phyloP scores from a whole-genome alignment of 1,140 invertebrate species.

The Galleria mellonella region DNA sequence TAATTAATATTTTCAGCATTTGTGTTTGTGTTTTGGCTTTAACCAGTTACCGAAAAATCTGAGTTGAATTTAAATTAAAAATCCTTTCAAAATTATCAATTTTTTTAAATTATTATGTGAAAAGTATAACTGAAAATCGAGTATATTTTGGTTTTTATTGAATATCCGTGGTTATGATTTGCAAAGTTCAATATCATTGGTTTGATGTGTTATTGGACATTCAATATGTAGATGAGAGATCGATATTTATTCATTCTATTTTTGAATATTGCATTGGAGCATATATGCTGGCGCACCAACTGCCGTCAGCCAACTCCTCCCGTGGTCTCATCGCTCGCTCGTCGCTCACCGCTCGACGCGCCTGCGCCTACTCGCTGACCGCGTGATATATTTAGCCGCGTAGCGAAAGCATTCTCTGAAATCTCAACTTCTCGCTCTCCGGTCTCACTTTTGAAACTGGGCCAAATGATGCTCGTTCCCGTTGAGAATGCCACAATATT shows the following conservation, averaged over 20 bases:
- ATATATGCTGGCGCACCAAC: background rate
- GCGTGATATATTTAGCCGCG: slow-evolving; percentile 56
- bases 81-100: too few relatives aligned
- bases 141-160: background rate
- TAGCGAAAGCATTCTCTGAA: slow-evolving; percentile 62
- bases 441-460: slow-evolving; percentile 68
- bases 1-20: too few relatives aligned
- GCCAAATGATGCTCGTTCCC: slow-evolving; percentile 64
- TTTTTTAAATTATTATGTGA: too few relatives aligned
- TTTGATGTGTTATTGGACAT: slow-evolving; percentile 1
- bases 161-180: too few relatives aligned
- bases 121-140: background rate
- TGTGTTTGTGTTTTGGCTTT: too few relatives aligned
- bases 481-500: slow-evolving; percentile 68
- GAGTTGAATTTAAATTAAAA: too few relatives aligned
- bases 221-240: slow-evolving; percentile 1
- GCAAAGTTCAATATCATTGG: slow-evolving; percentile 18
- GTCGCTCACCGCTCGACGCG: slow-evolving; percentile 7
- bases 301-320: slow-evolving; percentile 2
- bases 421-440: slow-evolving; percentile 61
- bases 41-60: too few relatives aligned
- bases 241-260: slow-evolving; percentile 29
- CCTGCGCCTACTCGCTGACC: slow-evolving; percentile 6
- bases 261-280: slow-evolving; percentile 14
- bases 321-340: slow-evolving; percentile 14